Conservation (phyloP, 2,113 vertebrate genomes). For the Megaceryle maxima region DNA sequence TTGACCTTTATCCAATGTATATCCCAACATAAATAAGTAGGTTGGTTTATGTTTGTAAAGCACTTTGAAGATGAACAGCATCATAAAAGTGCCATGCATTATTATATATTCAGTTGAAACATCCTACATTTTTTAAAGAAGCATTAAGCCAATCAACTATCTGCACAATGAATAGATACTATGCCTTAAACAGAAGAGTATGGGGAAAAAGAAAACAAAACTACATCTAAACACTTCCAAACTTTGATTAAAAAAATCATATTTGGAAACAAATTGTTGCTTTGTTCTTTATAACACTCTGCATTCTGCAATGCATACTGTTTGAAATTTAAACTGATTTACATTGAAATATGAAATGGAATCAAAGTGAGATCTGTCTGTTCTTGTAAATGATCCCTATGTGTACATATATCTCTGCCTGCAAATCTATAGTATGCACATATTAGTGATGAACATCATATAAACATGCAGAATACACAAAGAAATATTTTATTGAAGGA, state of each 20-base stretch:
- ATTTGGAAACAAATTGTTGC: not conserved
- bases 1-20: slow-evolving; percentile 48
- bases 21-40: slow-evolving; percentile 46
- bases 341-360: not conserved
- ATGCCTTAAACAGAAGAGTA: not conserved
- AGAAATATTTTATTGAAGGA: not conserved
- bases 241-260: not conserved
- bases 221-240: not conserved
- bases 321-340: not conserved
- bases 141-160: not conserved
- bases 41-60: slow-evolving; percentile 38
- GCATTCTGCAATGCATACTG: not conserved
- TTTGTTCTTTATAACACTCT: not conserved
- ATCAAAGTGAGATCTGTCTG: not conserved
- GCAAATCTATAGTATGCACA: not conserved
- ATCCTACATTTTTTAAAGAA: slow-evolving; percentile 4
- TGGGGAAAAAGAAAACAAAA: not conserved
- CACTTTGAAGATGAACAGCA: slow-evolving; percentile 25
- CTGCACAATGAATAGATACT: not conserved
- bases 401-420: not conserved
- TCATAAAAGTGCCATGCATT: slow-evolving; percentile 34
- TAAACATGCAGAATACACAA: not conserved
- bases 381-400: not conserved
- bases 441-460: not conserved
- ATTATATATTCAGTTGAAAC: not conserved